Percentiles rank a stretch among this genome's conserved stretches.
These are phyloP conservation scores for Alca torda DNA, from an alignment of 2,797 vertebrate species.

Conservation along the genomic window DNA sequence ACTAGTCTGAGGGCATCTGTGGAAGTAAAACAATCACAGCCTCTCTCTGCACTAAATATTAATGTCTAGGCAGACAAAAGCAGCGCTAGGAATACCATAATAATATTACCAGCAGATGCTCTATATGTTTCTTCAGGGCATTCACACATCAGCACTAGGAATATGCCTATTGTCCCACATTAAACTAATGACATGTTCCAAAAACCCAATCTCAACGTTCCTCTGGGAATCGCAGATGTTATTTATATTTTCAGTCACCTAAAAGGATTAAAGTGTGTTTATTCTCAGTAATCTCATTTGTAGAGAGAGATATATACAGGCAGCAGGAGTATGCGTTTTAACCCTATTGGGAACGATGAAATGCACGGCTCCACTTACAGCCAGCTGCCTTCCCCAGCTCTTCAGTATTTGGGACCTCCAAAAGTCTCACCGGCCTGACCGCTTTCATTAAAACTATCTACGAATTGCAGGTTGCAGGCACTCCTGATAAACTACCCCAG, in stretches of 20 bases:
- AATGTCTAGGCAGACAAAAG: conserved; percentile 51
- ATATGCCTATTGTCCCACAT: conserved; percentile 25
- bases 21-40: background rate
- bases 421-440: background rate
- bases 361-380: background rate
- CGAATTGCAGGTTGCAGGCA: background rate
- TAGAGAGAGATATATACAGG: background rate
- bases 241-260: conserved; percentile 54
- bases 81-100: background rate
- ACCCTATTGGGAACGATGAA: background rate
- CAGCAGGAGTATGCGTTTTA: conserved; percentile 7
- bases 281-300: conserved; percentile 64
- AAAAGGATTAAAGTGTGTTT: conserved; percentile 57
- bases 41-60: conserved; percentile 47
- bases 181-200: conserved; percentile 43
- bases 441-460: conserved; percentile 5
- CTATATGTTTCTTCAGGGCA: conserved; percentile 12
- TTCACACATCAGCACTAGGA: background rate
- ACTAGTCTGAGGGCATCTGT: background rate
- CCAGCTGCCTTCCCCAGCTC: background rate
- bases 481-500: conserved; percentile 28
- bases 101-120: background rate
- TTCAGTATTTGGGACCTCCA: background rate
- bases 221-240: conserved; percentile 29
- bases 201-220: conserved; percentile 10